These are phyloP conservation scores for Scaptodrosophila latifasciaeformis DNA, from an alignment of 2,888 invertebrate genomes.

Conservation along the genomic window DNA sequence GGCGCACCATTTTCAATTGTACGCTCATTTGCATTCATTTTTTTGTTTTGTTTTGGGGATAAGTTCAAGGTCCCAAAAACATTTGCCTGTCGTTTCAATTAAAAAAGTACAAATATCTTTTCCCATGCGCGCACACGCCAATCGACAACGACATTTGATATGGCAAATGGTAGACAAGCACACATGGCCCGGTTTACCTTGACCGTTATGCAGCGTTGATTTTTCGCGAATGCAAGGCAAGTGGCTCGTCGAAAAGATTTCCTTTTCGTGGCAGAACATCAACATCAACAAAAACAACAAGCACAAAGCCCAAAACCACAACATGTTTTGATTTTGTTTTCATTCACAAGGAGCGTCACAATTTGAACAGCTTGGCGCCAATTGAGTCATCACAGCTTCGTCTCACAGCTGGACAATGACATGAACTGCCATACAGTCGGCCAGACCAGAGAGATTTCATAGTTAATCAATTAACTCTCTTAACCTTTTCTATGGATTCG, in stretches of 20 bases:
- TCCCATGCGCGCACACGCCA: constrained; percentile 52
- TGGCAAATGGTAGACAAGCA: constrained; percentile 9
- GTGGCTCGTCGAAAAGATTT: constrained; percentile 58
- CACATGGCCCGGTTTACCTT: constrained; percentile 45
- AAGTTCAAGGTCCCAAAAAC: constrained; percentile 52
- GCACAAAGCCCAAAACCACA: neutral
- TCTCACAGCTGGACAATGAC: constrained; percentile 31
- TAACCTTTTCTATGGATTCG: neutral
- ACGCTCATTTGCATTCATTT: constrained; percentile 25
- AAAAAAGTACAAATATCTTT: constrained; percentile 42
- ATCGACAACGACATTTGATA: constrained; percentile 53
- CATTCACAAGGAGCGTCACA: constrained; percentile 49
- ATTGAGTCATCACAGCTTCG: constrained; percentile 56
- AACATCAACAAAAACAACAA: constrained; percentile 12
- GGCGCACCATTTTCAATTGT: constrained; percentile 31
- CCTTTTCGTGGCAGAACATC: constrained; percentile 53
- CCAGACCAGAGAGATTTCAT: neutral
- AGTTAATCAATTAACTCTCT: neutral
- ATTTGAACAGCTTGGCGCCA: constrained; percentile 18
- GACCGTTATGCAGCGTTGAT: constrained; percentile 46
- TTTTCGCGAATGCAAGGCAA: constrained; percentile 44
- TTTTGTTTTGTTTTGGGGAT: constrained; percentile 46
- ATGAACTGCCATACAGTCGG: constrained; percentile 14
- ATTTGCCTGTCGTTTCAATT: neutral
- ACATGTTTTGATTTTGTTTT: constrained; percentile 42